phyloP scores from a whole-genome alignment of 2,888 invertebrate genomes.

The Lydus trimaculatus region DNA sequence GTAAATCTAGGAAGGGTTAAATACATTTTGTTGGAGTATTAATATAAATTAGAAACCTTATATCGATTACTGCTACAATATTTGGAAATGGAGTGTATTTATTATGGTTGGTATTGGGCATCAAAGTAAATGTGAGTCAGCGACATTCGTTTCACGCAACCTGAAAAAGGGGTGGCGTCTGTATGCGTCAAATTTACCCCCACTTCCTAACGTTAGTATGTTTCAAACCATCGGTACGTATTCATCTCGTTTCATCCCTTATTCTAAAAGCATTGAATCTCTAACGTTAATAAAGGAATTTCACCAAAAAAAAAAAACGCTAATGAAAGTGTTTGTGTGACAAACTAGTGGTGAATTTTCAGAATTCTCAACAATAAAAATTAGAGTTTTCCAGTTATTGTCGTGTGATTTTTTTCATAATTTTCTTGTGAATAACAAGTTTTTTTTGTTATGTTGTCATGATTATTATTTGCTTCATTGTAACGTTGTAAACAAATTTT shows the following conservation, averaged over 20 bases:
- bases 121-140: conserved; percentile 35
- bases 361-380: neutral
- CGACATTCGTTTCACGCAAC: conserved; percentile 37
- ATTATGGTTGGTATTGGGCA: conserved; percentile 16
- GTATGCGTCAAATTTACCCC: conserved; percentile 35
- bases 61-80: conserved; percentile 24
- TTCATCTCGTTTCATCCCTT: neutral
- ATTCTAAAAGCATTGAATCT: neutral
- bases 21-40: neutral
- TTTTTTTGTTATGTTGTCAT: neutral
- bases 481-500: neutral
- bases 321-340: neutral
- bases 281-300: neutral
- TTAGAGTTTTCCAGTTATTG: neutral
- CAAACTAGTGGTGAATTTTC: neutral
- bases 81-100: conserved; percentile 17
- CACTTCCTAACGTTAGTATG: conserved; percentile 12
- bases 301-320: neutral
- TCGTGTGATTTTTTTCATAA: too few relatives aligned
- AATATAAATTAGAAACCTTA: neutral
- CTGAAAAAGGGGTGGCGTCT: conserved; percentile 38
- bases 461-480: too few relatives aligned
- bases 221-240: conserved; percentile 9
- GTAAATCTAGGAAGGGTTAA: neutral
- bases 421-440: neutral